Evolutionary conservation across 2,888 invertebrate genomes (phyloP), one percentile per base, ranked within the genome.

Genomic region (Catonia carolina): DNA sequence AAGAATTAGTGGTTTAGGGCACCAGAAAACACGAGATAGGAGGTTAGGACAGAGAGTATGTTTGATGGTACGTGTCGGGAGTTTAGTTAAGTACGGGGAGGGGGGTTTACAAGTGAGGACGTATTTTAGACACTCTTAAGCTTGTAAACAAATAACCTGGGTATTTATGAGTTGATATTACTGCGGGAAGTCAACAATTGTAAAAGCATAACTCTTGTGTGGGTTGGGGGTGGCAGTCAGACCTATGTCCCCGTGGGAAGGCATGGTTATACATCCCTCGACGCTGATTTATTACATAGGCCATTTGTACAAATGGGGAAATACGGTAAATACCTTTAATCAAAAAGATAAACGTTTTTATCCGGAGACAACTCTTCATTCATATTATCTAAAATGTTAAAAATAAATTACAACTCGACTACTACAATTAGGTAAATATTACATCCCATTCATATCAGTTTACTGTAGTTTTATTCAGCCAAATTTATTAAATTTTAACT

Each of bases 181-280:
- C 52, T 10, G 17, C 56, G 52, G 56, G 52, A 56, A 56, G 56
- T 56, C 56, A 56, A 56, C 56, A 56, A 52, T 56, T 56, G 56
- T 56, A 56, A 56, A 56, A 45, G 36, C 56, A 56, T 56, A 56
- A 52, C 47, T 56, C 52, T 56, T 42, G 18, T 47, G 52, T n/a
- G 8, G 42, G 45, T 45, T 18, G 45, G 8, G 23, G 10, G 45
- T 18, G 45, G 45, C 1, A 14, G 45, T 18, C 14, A 23, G 22
- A 15, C 14, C 18, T 45, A 8, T 27, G 27, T 45, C 23, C 45
- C 23, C 23, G 23, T 23, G 23, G 23, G 45, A 23, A 23, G 45
- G 27, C 27, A 27, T n/a, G n/a, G 23, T 14, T 15, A 18, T 41
- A 22, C 22, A 18, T 14, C 22, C 45, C 23, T 2, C 45, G 23